phyloP scores from a whole-genome alignment of 37 sponge, comb jelly and placozoan genomes.

The Agelas oroides region DNA sequence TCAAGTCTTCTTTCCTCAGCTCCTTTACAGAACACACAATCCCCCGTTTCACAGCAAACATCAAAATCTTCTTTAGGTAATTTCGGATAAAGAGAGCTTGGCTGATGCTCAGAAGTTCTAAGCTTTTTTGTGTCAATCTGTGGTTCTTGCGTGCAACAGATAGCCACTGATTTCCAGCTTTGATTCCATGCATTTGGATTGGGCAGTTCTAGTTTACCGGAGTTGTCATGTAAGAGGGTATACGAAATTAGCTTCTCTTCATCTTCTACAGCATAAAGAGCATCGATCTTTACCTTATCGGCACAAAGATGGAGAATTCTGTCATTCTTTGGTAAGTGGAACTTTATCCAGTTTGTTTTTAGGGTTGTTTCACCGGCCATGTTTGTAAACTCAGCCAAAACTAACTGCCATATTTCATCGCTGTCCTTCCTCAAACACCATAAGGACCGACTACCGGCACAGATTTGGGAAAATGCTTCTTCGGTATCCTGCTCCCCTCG shows the following conservation, averaged over 20 bases:
- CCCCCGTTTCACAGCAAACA: constrained; percentile 54
- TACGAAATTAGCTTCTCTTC: constrained; percentile 11
- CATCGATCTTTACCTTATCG: background rate
- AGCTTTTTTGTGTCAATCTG: background rate
- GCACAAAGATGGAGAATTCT: background rate
- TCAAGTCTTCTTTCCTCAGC: too few relatives aligned
- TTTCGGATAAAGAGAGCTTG: constrained; percentile 20
- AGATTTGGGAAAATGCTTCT: background rate
- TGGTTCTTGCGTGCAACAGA: background rate
- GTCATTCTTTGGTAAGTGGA: background rate
- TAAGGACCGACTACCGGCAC: constrained; percentile 44
- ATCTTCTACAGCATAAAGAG: background rate
- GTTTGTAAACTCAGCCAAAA: constrained; percentile 15
- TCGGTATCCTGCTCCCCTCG: background rate
- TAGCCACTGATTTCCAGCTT: constrained; percentile 3
- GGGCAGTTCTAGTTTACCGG: background rate
- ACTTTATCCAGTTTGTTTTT: constrained; percentile 22
- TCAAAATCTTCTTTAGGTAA: constrained; percentile 6
- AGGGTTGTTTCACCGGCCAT: background rate
- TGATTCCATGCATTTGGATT: background rate
- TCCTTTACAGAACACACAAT: constrained; percentile 21
- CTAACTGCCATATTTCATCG: constrained; percentile 42
- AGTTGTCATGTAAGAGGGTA: background rate
- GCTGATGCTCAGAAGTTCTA: background rate
- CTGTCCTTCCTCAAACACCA: constrained; percentile 50